Conservation (phyloP, 2,113 vertebrate genomes). For the Pterocles orientalis region DNA sequence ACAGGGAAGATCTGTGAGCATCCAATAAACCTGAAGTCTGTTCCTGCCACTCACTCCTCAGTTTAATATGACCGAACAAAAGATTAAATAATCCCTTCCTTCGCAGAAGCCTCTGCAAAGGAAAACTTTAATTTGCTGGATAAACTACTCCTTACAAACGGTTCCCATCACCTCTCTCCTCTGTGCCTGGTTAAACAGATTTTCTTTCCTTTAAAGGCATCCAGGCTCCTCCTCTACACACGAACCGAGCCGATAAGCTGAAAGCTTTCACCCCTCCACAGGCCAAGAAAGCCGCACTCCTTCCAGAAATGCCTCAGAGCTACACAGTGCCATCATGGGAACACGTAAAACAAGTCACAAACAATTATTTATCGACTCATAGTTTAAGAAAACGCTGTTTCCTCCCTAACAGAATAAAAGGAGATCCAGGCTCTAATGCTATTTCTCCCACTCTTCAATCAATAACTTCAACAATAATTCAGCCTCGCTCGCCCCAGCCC, state of each 20-base stretch:
- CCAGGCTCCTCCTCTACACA: background rate
- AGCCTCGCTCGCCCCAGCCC: background rate
- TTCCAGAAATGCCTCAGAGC: background rate
- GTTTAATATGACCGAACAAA: background rate
- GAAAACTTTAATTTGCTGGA: background rate
- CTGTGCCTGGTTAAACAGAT: background rate
- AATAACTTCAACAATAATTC: slow-evolving; percentile 1
- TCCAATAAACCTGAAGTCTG: background rate
- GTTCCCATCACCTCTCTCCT: background rate
- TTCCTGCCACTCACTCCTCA: background rate
- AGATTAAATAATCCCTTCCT: background rate
- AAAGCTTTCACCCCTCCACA: background rate
- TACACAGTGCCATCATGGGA: background rate
- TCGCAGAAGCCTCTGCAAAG: background rate
- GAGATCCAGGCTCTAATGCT: background rate
- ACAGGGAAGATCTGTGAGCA: background rate
- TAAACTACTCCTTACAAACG: background rate
- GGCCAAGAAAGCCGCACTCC: background rate
- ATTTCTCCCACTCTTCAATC: slow-evolving; percentile 24
- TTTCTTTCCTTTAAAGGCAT: background rate
- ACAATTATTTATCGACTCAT: background rate
- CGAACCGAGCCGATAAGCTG: background rate
- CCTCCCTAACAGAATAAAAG: background rate
- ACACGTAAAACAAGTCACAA: background rate
- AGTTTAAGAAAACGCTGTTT: slow-evolving; percentile 33